phyloP scores from a whole-genome alignment of 2,797 vertebrate species.

The Coendou prehensilis region DNA sequence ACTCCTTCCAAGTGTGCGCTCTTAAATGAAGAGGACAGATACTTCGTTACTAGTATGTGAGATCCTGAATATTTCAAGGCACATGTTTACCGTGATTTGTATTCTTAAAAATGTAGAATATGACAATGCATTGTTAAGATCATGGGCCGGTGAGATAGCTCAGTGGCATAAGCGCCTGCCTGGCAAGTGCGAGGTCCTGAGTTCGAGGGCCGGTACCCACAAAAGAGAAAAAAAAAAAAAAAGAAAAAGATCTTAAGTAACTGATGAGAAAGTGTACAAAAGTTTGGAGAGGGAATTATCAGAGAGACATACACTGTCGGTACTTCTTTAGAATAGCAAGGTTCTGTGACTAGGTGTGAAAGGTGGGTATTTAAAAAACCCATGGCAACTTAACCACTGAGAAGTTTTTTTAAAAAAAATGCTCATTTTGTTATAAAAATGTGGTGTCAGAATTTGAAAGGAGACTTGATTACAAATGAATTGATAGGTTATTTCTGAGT shows the following conservation, averaged over 20 bases:
- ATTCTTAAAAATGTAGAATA: slow-evolving; percentile 1
- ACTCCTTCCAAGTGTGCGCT: background rate
- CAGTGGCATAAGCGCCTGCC: too few species aligned
- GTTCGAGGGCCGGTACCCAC: too few species aligned
- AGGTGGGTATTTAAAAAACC: too few species aligned
- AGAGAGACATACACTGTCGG: background rate
- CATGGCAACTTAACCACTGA: background rate
- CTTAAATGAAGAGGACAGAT: background rate
- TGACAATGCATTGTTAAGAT: background rate
- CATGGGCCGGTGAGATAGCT: too few species aligned
- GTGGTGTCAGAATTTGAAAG: background rate
- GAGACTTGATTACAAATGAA: background rate
- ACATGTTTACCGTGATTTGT: background rate
- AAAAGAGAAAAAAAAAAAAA: too few species aligned
- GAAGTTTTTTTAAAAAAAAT: background rate
- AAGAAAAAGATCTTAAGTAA: background rate
- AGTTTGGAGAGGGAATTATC: background rate
- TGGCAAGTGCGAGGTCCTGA: too few species aligned
- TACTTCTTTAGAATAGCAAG: background rate
- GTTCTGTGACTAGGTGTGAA: background rate
- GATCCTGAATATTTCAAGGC: background rate
- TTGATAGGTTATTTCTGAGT: background rate
- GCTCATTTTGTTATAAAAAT: background rate
- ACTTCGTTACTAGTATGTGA: background rate
- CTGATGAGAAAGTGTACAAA: background rate